Conservation (phyloP, 2,797 vertebrate species). For the Phalanger gymnotis region DNA sequence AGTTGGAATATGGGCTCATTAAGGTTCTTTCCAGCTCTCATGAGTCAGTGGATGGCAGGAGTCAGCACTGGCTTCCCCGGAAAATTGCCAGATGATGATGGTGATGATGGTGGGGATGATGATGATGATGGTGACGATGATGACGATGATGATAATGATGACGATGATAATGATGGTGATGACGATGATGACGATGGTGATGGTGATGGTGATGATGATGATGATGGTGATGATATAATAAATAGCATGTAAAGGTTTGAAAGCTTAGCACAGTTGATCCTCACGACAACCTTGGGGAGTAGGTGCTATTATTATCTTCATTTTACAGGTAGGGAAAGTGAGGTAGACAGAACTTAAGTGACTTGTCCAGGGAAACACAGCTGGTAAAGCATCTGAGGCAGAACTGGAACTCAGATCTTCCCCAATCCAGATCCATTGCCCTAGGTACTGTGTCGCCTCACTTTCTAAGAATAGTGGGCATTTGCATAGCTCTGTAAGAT, state of each 20-base stretch:
- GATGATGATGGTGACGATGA: no score
- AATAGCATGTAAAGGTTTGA: neutral
- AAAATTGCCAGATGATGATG: neutral
- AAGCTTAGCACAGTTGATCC: neutral
- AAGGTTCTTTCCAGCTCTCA: neutral
- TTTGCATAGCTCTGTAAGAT: slow-evolving; percentile 29
- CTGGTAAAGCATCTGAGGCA: neutral
- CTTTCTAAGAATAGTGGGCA: neutral
- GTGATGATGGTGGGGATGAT: no score
- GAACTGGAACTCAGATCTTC: neutral
- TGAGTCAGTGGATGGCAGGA: neutral
- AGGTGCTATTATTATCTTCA: neutral
- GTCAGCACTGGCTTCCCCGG: neutral
- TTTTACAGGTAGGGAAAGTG: neutral
- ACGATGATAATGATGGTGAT: no score
- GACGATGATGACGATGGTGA: no score
- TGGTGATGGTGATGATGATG: no score
- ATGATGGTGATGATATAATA: neutral
- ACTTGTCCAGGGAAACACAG: neutral
- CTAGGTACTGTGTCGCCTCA: neutral
- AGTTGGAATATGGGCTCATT: neutral
- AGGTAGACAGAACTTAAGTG: neutral
- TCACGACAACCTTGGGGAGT: neutral
- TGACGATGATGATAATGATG: no score
- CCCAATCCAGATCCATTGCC: neutral